Conservation (phyloP, 2,113 vertebrate genomes). For the Aramus guarauna region DNA sequence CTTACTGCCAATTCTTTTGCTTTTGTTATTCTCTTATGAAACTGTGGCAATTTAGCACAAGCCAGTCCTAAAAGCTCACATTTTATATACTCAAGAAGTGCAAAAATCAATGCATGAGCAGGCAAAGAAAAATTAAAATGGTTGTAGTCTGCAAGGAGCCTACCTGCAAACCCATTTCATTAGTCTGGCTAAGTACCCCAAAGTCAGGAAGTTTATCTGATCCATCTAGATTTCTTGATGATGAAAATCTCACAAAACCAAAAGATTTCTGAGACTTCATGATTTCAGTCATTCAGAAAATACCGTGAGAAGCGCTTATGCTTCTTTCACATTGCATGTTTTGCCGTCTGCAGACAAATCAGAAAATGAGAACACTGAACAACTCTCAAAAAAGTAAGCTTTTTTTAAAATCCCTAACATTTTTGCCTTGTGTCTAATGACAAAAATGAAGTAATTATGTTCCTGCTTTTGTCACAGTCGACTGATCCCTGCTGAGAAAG, state of each 20-base stretch:
- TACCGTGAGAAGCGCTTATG: background rate
- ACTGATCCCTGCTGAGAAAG: background rate
- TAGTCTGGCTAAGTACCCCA: conserved; percentile 18
- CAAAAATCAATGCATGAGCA: conserved; percentile 52
- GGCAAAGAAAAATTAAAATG: conserved; percentile 26
- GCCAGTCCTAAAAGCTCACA: conserved; percentile 51
- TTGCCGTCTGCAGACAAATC: background rate
- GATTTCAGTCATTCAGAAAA: background rate
- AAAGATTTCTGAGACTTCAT: conserved; percentile 6
- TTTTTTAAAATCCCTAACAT: background rate
- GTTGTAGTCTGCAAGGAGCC: background rate
- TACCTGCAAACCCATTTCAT: conserved; percentile 28
- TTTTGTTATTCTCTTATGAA: conserved; percentile 52
- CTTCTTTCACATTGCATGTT: background rate
- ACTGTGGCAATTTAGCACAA: conserved; percentile 38
- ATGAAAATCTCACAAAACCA: conserved; percentile 6
- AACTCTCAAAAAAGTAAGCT: background rate
- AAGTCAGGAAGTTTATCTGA: conserved; percentile 18
- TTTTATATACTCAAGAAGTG: conserved; percentile 59
- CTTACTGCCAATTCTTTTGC: conserved; percentile 59
- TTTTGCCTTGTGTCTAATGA: background rate
- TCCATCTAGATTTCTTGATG: background rate
- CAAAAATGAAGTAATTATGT: background rate
- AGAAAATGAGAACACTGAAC: background rate
- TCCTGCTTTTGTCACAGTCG: background rate